A percentile compares a stretch with the other conserved stretches of the same genome.
phyloP scores from a whole-genome alignment of 2,797 vertebrate species.

The Phrynocephalus vlangalii region DNA sequence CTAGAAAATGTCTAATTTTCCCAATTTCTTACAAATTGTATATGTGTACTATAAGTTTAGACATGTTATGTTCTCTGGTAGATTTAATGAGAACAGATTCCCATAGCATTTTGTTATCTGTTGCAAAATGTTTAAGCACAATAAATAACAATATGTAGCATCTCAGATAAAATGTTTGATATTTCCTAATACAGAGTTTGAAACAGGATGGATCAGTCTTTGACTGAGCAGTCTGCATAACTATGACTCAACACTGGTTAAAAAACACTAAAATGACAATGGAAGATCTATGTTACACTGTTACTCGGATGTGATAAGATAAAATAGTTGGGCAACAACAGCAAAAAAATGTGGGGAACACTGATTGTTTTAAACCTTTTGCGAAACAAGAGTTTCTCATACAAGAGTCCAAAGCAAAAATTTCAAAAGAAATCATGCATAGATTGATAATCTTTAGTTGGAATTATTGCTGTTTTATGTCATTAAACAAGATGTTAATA shows the following conservation, averaged over 20 bases:
- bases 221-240: neutral
- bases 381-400: neutral
- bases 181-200: neutral
- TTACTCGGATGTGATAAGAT: too few species aligned
- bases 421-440: neutral
- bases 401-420: too few species aligned
- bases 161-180: neutral
- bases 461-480: neutral
- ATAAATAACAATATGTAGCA: neutral
- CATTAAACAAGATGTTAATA: neutral
- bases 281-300: neutral
- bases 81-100: too few species aligned
- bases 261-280: neutral
- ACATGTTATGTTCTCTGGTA: too few species aligned
- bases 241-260: neutral
- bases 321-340: neutral
- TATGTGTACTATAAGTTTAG: too few species aligned
- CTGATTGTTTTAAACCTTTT: neutral
- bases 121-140: too few species aligned
- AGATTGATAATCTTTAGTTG: neutral
- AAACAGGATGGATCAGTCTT: neutral
- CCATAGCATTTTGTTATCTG: too few species aligned
- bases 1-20: neutral
- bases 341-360: neutral
- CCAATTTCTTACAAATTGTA: too few species aligned